These are phyloP conservation scores for Phallusia fumigata DNA, from an alignment of 23 tunicate genomes.

Conservation along the genomic window DNA sequence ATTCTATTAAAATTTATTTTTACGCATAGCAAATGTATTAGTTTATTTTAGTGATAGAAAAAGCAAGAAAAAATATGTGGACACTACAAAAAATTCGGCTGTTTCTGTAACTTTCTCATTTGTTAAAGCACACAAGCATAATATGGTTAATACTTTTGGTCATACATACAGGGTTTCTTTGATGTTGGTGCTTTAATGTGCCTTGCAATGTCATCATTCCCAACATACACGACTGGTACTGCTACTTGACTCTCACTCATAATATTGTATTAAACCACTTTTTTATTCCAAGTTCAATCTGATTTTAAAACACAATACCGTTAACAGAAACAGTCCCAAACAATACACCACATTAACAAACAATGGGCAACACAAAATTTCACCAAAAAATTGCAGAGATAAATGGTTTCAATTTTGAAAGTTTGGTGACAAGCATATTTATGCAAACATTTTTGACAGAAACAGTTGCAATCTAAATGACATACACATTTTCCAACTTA, in stretches of 20 bases:
- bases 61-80: conserved; percentile 24
- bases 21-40: too few species aligned
- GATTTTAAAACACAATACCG: conserved; percentile 9
- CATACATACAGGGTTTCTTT: conserved; percentile 25
- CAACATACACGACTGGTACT: conserved; percentile 47
- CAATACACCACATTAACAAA: neutral
- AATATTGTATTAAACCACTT: neutral
- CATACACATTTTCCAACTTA: too few species aligned
- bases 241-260: neutral
- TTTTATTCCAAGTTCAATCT: conserved; percentile 11
- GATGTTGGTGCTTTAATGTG: conserved; percentile 35
- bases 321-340: neutral
- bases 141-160: neutral
- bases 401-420: too few species aligned
- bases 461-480: too few species aligned
- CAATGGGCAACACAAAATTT: neutral
- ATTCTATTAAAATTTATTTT: too few species aligned
- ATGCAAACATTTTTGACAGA: too few species aligned
- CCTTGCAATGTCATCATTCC: conserved; percentile 44
- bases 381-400: neutral
- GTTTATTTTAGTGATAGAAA: neutral
- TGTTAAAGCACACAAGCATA: too few species aligned
- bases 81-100: neutral
- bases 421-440: too few species aligned
- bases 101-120: too few species aligned